A percentile compares a stretch with the other conserved stretches of the same genome.
Evolutionary conservation across 2,797 vertebrate genomes (phyloP).

Genomic region (Poeciliopsis gracilis): DNA sequence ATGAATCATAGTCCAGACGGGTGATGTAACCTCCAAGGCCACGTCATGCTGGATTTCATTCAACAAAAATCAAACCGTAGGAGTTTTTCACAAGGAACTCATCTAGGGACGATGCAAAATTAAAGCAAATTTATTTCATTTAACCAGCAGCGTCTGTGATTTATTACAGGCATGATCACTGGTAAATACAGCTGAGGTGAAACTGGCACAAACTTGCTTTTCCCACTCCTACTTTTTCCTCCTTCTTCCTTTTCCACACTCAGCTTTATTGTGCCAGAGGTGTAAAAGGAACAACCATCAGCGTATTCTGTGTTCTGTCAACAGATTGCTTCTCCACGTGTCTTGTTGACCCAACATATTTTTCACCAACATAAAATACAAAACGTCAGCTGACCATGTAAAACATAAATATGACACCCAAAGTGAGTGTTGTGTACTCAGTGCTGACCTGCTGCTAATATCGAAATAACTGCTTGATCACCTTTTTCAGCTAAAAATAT

Average conservation of each 20-base stretch:
- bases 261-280: constrained; percentile 9
- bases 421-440: not conserved
- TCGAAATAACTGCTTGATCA: not conserved
- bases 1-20: constrained; percentile 50
- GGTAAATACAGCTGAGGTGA: constrained; percentile 3
- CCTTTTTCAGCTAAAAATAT: not conserved
- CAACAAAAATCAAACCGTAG: constrained; percentile 12
- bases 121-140: constrained; percentile 2
- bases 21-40: constrained; percentile 54
- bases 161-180: not conserved
- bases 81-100: not conserved
- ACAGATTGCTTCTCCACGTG: constrained; percentile 26
- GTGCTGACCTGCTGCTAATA: not conserved
- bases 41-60: not conserved
- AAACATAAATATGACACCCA: not conserved
- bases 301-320: constrained; percentile 37
- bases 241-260: not conserved
- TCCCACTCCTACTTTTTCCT: not conserved
- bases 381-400: constrained; percentile 20
- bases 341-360: constrained; percentile 35
- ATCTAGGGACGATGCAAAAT: not conserved
- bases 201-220: not conserved
- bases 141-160: not conserved
- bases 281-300: constrained; percentile 28
- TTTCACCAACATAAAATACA: constrained; percentile 21